These are phyloP conservation scores for Pelagia noctiluca DNA, from an alignment of 30 jellyfish, hydroid and myxozoan genomes.

Conservation along the genomic window DNA sequence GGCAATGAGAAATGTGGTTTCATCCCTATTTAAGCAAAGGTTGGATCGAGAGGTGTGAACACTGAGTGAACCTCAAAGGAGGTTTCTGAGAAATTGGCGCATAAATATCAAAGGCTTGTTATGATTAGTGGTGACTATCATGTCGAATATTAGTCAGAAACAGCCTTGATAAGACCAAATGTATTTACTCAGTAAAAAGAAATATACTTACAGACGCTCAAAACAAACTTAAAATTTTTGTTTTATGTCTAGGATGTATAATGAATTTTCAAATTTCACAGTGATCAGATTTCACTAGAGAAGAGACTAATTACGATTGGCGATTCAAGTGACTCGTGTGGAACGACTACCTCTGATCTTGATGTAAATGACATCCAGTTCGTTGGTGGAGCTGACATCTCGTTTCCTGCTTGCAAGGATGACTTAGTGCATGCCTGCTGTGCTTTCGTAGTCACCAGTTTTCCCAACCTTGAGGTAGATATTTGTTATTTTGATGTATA, in stretches of 20 bases:
- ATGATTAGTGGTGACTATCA: too few relatives aligned
- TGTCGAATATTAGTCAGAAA: too few relatives aligned
- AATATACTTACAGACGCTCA: too few relatives aligned
- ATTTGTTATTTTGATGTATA: background rate
- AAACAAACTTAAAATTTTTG: too few relatives aligned
- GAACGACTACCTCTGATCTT: background rate
- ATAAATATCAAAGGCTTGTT: too few relatives aligned
- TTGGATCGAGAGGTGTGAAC: too few relatives aligned
- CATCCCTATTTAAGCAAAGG: too few relatives aligned
- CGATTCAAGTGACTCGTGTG: background rate
- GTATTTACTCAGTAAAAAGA: too few relatives aligned
- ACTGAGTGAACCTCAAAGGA: too few relatives aligned
- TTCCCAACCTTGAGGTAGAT: constrained; percentile 59
- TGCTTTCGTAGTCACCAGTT: constrained; percentile 67
- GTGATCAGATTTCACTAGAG: constrained; percentile 2
- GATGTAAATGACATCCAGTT: background rate
- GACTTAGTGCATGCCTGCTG: constrained; percentile 86
- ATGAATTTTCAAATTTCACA: background rate
- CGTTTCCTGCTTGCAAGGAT: constrained; percentile 68
- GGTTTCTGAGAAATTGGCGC: too few relatives aligned
- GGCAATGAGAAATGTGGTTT: too few relatives aligned
- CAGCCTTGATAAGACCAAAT: too few relatives aligned
- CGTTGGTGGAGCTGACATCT: constrained; percentile 91
- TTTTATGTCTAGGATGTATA: background rate
- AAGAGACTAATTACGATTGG: background rate